Base-by-base conservation (phyloP, 2,797 vertebrate genomes). In the Avahi laniger region DNA sequence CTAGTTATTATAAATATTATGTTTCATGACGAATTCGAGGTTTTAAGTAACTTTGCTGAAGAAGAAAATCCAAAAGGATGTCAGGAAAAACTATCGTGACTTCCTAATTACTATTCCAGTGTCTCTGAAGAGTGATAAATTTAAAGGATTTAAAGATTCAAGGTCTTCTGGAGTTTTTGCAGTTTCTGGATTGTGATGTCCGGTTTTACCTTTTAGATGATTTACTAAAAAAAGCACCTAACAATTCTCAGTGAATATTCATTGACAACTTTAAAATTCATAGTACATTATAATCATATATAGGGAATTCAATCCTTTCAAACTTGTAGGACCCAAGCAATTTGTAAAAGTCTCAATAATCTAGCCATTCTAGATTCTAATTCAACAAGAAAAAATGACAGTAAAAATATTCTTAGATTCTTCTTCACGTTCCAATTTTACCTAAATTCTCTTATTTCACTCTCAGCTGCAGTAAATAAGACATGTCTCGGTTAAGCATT, bases 11-110 rank as follows among this genome's bases (percentile, higher is more conserved):
- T 52, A 93, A 89, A 89, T 72, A 87, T 12, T 63, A 30, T 82
- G 35, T 57, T 93, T 96, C 82, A 54, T 54, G 15, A 92, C 38
- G 41, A 33, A 46, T 73, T 93, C 17, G 33, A 81, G 33, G 10
- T 91, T 93, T 91, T 89, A 95, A 92, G 9, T 81, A 84, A 63
- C n/a, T 80, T 95, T 54, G 83, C 30, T 75, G 24, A 41, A 80
- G 24, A 88, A 94, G 10, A 2, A 75, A 95, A 84, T 73, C 33
- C 41, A 90, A 95, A 96, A 92, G 10, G 18, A 28, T 35, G 8
- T 76, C 57, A 94, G 43, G 15, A 79, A 92, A 88, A 94, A 79
- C 63, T 69, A 33, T 41, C n/a, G 2, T 69, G n/a, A 87, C 63
- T 83, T 78, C 67, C 13, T 43, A 79, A 17, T 87, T 83, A 91